These are phyloP conservation scores for Eristalis tenax DNA, from an alignment of 2,888 invertebrate species.

Conservation along the genomic window DNA sequence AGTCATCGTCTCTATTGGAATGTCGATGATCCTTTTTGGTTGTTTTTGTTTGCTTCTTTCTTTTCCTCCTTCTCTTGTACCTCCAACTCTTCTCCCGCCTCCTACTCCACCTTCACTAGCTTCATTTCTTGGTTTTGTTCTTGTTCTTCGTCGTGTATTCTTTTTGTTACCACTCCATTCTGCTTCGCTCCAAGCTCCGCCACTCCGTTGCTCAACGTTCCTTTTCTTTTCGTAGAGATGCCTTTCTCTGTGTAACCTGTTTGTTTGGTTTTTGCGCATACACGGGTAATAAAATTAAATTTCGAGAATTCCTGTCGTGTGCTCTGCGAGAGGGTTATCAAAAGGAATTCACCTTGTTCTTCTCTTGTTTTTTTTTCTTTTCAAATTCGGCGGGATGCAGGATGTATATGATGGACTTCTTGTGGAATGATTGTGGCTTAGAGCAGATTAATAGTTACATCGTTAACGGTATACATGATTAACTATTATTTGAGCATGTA, in stretches of 20 bases:
- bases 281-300: constrained; percentile 61
- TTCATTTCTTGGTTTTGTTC: not conserved
- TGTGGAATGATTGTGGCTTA: not conserved
- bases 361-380: not conserved
- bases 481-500: too few species aligned
- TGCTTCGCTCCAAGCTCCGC: constrained; percentile 9
- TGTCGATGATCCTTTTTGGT: constrained; percentile 70
- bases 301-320: constrained; percentile 66
- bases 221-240: constrained; percentile 43
- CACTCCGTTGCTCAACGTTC: not conserved
- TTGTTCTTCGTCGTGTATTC: constrained; percentile 7
- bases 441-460: not conserved
- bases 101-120: not conserved
- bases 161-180: constrained; percentile 19
- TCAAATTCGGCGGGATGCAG: not conserved
- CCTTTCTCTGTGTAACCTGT: constrained; percentile 69
- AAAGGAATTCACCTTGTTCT: constrained; percentile 42
- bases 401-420: not conserved
- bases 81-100: not conserved
- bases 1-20: constrained; percentile 72
- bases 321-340: constrained; percentile 38
- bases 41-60: constrained; percentile 43
- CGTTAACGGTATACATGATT: not conserved
- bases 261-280: constrained; percentile 65
- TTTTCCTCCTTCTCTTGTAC: not conserved